Evolutionary conservation across 2,113 vertebrate species (phyloP), one percentile per base, ranked within the genome.

Genomic region (Cebidichthys violaceus): DNA sequence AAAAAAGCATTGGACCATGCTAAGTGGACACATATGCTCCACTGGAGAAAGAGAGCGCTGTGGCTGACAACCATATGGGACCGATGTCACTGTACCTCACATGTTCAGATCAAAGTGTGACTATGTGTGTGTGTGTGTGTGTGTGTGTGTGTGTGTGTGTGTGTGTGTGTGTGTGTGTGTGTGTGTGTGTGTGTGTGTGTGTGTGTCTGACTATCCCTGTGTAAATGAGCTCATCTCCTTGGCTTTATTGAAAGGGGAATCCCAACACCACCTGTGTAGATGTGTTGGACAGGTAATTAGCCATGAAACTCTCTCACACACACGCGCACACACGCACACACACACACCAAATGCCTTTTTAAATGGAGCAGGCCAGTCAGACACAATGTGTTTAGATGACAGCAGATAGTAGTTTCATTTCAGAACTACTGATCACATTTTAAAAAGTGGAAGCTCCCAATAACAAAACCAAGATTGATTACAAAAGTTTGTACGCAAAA

Each of bases 61-160:
- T 70, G 73, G 70, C 73, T 75, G 73, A 70, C 61, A 29, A 77
- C 71, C 87, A 88, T 82, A 86, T 85, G 87, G 83, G 75, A 87
- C 77, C 85, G 87, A 90, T 86, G 87, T 75, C 20, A 78, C 81
- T 68, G 61, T 45, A 74, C 68, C 81, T 72, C 76, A 15, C 67
- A 50, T 33, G 45, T n/a, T 69, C 68, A 66, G 54, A 92, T 93
- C 91, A 92, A 92, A 92, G 84, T 31, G 57, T 65, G 67, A 71
- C 31, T 68, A 3, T 52, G 6, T 33, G 29, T 45, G 43, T 54
- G 69, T 54, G 57, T 70, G 66, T 76, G 75, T 70, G 68, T 72
- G 82, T 65, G 64, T 24, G 65, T 75, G 70, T 68, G 77, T 57
- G 81, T n/a, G 62, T 68, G 67, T 45, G 43, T 59, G 69, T 59